Base-by-base conservation (phyloP, 2,888 invertebrate genomes). In the Oxytorus armatus region DNA sequence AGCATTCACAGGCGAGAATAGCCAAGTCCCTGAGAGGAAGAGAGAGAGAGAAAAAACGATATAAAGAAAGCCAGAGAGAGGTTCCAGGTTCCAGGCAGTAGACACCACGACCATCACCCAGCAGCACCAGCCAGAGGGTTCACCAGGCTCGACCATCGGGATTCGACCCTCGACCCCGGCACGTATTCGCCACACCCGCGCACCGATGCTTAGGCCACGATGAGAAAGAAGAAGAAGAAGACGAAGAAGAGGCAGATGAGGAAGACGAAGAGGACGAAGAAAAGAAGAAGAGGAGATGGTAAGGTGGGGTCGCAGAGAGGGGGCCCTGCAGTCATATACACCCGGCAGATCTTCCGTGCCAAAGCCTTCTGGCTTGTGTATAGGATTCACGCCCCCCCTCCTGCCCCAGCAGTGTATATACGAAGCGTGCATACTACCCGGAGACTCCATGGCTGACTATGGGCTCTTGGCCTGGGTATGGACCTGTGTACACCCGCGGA, bases 131-230 rank as follows among this genome's bases (percentile, higher is more conserved):
- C 55, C 73, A 57, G 75, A 78, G 82, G 84, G 82, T 76, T 81
- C 70, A 70, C 81, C 23, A 49, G 61, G 73, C 80, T 80, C 76
- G 77, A 86, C 88, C 84, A 85, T 85, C 87, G 87, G 84, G 88
- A 86, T 87, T 86, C 90, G 91, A 91, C 91, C 91, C 86, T 85
- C 88, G 91, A 91, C 91, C 91, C 88, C 90, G 88, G 91, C 91
- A 90, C 91, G 91, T 91, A 91, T 90, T 91, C 89, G 91, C 91
- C 91, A 91, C 91, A 91, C 91, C 91, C 91, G 91, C 91, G 87
- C 90, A 90, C 86, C 85, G 87, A 88, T 88, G 87, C 89, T 83
- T 81, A 84, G 87, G 83, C 86, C 86, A 86, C 83, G 86, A 86
- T 86, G 82, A 83, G 70, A 33, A 65, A 23, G 44, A 73, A 73